Conservation (phyloP, 2,113 vertebrate species). For the Callaeas wilsoni region DNA sequence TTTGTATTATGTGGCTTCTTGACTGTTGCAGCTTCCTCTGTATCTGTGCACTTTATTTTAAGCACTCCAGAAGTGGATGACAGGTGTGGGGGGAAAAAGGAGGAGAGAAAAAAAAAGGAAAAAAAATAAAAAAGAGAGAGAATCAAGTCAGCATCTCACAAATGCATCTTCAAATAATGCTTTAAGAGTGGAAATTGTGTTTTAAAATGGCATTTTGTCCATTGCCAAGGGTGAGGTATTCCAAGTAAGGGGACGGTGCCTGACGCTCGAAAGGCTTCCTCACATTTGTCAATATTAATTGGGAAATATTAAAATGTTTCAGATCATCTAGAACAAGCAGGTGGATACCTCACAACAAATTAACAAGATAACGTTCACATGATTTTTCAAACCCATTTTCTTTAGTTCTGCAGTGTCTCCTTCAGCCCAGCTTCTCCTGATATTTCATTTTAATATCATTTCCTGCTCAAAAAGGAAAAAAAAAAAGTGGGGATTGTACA, state of each 20-base stretch:
- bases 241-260: neutral
- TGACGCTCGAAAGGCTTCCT: neutral
- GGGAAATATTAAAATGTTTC: neutral
- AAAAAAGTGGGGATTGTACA: fast-evolving
- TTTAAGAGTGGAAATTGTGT: conserved; percentile 81
- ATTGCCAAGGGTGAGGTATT: conserved; percentile 56
- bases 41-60: conserved; percentile 92
- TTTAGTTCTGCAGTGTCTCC: neutral
- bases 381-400: neutral
- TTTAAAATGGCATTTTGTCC: conserved; percentile 72
- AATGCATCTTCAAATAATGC: conserved; percentile 81
- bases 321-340: neutral
- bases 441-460: neutral
- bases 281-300: neutral
- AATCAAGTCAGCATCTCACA: conserved; percentile 72
- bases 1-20: conserved; percentile 86
- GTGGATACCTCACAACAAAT: neutral
- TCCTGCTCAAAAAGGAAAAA: neutral
- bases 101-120: neutral
- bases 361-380: neutral
- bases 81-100: conserved; percentile 61
- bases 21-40: conserved; percentile 84
- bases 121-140: conserved; percentile 4
- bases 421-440: neutral
- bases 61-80: conserved; percentile 90